phyloP scores from a whole-genome alignment of 2,113 vertebrate genomes.

The Diphyllodes magnificus region DNA sequence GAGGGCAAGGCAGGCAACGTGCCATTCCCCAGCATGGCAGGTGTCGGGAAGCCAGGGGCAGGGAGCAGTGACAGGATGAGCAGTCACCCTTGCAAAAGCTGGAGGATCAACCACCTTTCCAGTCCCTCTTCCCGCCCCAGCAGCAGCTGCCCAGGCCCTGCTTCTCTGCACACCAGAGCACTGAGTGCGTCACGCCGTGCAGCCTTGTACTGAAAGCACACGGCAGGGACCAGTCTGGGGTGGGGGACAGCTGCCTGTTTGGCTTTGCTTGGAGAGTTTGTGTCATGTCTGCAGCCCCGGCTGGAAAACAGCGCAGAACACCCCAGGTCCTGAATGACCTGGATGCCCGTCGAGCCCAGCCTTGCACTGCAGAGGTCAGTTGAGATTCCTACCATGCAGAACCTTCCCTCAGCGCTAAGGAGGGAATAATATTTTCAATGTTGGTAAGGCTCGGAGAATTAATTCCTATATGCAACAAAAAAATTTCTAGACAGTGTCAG shows the following conservation, averaged over 20 bases:
- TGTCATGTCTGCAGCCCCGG: background rate
- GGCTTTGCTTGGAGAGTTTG: background rate
- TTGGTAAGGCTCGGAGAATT: background rate
- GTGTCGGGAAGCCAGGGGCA: background rate
- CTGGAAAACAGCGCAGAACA: background rate
- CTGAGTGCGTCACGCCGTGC: accelerated
- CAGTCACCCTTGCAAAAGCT: background rate
- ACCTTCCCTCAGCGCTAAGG: accelerated
- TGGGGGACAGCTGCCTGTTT: background rate
- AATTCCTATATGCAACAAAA: background rate
- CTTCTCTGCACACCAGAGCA: background rate
- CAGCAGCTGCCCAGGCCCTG: background rate
- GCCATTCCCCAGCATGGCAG: background rate
- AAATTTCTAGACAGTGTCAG: background rate
- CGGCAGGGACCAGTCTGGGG: background rate
- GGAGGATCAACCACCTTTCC: background rate
- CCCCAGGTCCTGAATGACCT: background rate
- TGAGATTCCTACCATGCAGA: background rate
- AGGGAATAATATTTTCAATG: background rate
- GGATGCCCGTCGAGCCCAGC: background rate
- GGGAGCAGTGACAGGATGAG: background rate
- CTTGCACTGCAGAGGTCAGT: background rate
- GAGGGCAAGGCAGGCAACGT: accelerated
- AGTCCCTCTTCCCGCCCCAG: background rate
- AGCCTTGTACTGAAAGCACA: background rate